A percentile compares a stretch with the other conserved stretches of the same genome.
phyloP scores from a whole-genome alignment of 1,140 invertebrate species.

The Nephotettix cincticeps region DNA sequence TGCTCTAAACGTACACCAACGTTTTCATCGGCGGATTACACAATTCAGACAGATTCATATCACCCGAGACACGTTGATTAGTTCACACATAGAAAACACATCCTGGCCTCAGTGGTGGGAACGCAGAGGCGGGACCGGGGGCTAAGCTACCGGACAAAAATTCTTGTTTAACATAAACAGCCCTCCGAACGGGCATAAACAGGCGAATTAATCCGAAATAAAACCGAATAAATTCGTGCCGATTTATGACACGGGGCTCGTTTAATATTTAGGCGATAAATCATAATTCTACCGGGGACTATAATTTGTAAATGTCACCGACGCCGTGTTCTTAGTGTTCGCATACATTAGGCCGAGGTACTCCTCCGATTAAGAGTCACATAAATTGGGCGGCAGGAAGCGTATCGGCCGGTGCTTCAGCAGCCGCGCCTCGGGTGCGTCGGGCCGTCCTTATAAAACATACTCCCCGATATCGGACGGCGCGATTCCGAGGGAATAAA shows the following conservation, averaged over 20 bases:
- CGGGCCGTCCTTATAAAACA: neutral
- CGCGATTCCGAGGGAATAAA: neutral
- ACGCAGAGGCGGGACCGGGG: neutral
- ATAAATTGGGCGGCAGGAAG: neutral
- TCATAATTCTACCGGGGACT: conserved; percentile 6
- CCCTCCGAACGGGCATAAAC: neutral
- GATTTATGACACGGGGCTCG: neutral
- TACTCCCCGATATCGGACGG: conserved; percentile 2
- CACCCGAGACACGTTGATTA: too few relatives aligned
- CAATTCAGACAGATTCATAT: too few relatives aligned
- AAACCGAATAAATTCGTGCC: conserved; percentile 3
- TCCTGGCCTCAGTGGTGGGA: too few relatives aligned
- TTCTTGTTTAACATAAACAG: conserved; percentile 10
- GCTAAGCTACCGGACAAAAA: neutral
- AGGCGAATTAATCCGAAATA: conserved; percentile 12
- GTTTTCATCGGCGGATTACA: too few relatives aligned
- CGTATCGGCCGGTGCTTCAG: neutral
- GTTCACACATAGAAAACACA: too few relatives aligned
- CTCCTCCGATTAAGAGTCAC: conserved; percentile 1
- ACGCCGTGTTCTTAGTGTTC: conserved; percentile 3
- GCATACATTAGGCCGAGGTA: neutral
- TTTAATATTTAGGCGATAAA: conserved; percentile 7
- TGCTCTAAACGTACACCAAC: too few relatives aligned
- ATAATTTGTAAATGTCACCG: conserved; percentile 12
- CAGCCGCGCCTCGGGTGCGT: neutral